Evolutionary conservation across 2,113 vertebrate species (phyloP), one percentile per base, ranked within the genome.

Genomic region (Protobothrops mucrosquamatus): DNA sequence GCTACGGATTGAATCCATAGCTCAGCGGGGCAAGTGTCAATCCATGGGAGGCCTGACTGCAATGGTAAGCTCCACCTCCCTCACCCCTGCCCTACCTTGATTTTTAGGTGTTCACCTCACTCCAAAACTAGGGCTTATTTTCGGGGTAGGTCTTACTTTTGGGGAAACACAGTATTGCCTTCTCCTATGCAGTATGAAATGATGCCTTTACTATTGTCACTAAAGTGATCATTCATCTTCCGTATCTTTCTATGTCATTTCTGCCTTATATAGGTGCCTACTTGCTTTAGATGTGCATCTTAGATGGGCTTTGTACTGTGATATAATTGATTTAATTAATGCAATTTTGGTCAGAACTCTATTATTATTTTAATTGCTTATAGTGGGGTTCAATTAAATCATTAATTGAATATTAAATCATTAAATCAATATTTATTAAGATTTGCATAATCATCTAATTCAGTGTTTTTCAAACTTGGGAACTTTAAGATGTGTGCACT

Each of bases 301-400:
- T 57, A 23, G 24, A 61, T 61, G 59, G 24, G 2, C 9, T 61
- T 61, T 61, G 24, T 61, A 26, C 26, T 3, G 11, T 26, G 22
- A 29, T 64, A 64, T 29, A 29, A 64, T 43, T 5, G 2, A 85
- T 85, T 85, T 85, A 39, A 51, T 8, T 86, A 46, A 48, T 51
- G 2, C 46, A 48, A 87, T 87, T 93, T 29, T 0, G 85, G 81
- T n/a, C 54, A 89, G 81, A 87, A 20, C 10, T 92, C 34, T 81
- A 93, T 85, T 86, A 29, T 92, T 23, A 2, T 92, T 85, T 92
- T 88, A n/a, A n/a, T 55, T 34, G n/a, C 3, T 88, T 88, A n/a
- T n/a, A n/a, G 15, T 88, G 29, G 4, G 14, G 0, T 34, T 34
- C 52, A 88, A 34, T 54, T 22, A 34, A 55, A 87, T 15, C 11